Evolutionary conservation across 30 jellyfish, hydroid and myxozoan species (phyloP).

Genomic region (Phacellophora camtschatica): DNA sequence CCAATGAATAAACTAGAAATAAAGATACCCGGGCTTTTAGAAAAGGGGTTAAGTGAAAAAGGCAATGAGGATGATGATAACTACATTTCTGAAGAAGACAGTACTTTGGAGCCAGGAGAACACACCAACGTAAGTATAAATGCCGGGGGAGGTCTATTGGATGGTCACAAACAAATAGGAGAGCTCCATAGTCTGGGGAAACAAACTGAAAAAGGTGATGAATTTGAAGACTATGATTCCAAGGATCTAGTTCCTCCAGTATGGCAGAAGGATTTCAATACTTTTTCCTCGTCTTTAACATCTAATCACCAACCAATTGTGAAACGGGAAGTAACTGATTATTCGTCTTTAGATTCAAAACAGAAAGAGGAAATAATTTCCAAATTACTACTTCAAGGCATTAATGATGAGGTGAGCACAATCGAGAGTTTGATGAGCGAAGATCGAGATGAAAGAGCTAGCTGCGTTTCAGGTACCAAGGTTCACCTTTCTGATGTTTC

Average conservation of each 20-base stretch:
- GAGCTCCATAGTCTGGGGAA: background rate
- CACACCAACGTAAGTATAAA: background rate
- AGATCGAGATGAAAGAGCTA: conserved; percentile 9
- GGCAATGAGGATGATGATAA: background rate
- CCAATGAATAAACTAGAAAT: conserved; percentile 17
- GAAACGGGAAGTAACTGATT: conserved; percentile 16
- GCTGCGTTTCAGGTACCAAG: conserved; percentile 13
- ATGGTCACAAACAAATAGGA: conserved; percentile 7
- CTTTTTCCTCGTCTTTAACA: background rate
- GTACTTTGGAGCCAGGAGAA: conserved; percentile 27
- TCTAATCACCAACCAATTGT: background rate
- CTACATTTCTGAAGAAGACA: conserved; percentile 2
- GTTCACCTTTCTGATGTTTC: conserved; percentile 42
- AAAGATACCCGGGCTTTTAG: conserved; percentile 11
- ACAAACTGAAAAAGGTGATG: background rate
- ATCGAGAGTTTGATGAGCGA: conserved; percentile 41
- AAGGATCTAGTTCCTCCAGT: background rate
- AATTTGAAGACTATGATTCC: background rate
- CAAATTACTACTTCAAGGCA: conserved; percentile 34
- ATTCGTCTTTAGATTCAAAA: conserved; percentile 19
- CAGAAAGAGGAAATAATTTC: conserved; percentile 47
- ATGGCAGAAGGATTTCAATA: background rate
- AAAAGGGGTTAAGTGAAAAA: background rate
- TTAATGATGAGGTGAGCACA: conserved; percentile 24
- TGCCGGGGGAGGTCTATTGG: conserved; percentile 23